A percentile compares a stretch with the other conserved stretches of the same genome.
phyloP scores from a whole-genome alignment of 1,140 invertebrate genomes.

The Agrypnia vestita region DNA sequence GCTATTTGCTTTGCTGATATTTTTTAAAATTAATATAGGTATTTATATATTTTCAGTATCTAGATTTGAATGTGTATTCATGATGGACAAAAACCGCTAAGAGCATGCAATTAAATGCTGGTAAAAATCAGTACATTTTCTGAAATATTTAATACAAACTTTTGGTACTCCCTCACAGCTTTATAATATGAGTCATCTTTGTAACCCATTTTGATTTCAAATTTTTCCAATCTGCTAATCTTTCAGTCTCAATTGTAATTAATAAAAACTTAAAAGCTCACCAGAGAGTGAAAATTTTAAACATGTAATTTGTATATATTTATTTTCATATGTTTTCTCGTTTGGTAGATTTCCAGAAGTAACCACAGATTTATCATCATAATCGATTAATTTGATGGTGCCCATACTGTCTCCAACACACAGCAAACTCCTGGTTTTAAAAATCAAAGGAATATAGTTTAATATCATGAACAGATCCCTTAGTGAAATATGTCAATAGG shows the following conservation, averaged over 20 bases:
- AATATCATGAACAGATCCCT: not conserved
- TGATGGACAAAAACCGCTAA: no score
- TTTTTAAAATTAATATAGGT: no score
- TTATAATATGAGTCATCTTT: no score
- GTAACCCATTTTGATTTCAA: no score
- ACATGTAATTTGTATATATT: constrained; percentile 65
- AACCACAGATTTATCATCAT: constrained; percentile 65
- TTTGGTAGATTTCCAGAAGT: constrained; percentile 33
- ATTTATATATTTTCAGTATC: no score
- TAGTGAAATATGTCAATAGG: not conserved
- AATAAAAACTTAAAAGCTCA: constrained; percentile 52
- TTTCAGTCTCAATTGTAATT: not conserved
- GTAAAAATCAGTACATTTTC: no score
- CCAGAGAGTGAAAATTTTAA: constrained; percentile 72
- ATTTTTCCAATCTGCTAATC: no score
- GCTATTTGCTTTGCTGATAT: no score
- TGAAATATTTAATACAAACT: no score
- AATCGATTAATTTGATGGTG: constrained; percentile 68
- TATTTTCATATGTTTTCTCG: constrained; percentile 62
- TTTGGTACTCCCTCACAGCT: no score
- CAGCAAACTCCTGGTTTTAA: constrained; percentile 15
- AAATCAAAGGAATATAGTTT: not conserved
- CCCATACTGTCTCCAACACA: constrained; percentile 69
- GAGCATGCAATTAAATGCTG: no score
- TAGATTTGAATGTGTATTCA: no score